These are phyloP conservation scores for Falcaria lacertinaria DNA, from an alignment of 2,888 invertebrate species.

Conservation along the genomic window DNA sequence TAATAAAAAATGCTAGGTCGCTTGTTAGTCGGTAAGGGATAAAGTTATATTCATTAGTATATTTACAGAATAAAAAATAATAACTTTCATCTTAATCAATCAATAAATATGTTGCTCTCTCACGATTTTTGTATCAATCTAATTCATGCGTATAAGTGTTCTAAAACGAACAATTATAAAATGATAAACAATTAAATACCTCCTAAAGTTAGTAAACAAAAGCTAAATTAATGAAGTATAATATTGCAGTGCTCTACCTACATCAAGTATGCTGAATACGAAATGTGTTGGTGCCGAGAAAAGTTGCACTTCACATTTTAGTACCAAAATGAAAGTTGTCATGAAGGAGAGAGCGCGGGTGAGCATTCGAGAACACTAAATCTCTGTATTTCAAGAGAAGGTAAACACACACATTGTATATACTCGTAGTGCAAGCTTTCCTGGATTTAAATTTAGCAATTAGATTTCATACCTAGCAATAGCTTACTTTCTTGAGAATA, in stretches of 20 bases:
- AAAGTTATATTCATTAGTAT: no score
- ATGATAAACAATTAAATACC: no score
- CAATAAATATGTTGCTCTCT: no score
- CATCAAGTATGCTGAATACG: constrained; percentile 7
- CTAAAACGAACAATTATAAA: no score
- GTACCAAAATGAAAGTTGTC: constrained; percentile 16
- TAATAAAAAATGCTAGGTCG: no score
- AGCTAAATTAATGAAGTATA: no score
- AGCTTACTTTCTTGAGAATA: not conserved
- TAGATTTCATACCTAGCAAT: not conserved
- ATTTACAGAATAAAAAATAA: no score
- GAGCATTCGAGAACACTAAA: constrained; percentile 3
- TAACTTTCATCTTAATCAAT: no score
- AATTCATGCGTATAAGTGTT: no score
- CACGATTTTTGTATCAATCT: no score
- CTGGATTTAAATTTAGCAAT: not conserved
- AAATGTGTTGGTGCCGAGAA: constrained; percentile 10
- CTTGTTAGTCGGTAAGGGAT: no score
- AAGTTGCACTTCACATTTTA: constrained; percentile 15
- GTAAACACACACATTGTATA: not conserved
- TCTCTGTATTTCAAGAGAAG: not conserved
- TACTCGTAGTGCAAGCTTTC: not conserved
- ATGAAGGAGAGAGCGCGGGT: constrained; percentile 6
- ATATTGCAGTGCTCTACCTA: not conserved
- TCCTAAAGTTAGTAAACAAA: no score